Percentiles rank a stretch among this genome's conserved stretches.
Evolutionary conservation across 2,113 vertebrate genomes (phyloP).

Genomic region (Columba janthina): DNA sequence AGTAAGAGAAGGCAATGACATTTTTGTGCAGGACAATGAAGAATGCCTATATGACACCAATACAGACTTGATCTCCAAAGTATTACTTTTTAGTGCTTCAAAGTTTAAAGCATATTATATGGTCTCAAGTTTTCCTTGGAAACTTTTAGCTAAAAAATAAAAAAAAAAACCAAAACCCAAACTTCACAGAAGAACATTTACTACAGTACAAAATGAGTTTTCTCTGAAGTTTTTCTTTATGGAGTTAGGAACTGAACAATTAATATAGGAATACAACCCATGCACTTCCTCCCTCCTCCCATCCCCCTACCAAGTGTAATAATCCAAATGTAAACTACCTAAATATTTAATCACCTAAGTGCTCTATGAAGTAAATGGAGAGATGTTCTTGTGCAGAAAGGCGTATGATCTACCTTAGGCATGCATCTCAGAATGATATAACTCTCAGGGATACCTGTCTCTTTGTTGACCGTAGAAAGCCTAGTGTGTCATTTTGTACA

Average conservation of each 20-base stretch:
- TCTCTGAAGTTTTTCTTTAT: neutral
- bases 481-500: neutral
- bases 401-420: neutral
- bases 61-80: neutral
- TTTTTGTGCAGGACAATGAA: neutral
- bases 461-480: neutral
- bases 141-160: neutral
- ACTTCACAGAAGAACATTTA: neutral
- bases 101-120: neutral
- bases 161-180: neutral
- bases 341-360: constrained; percentile 4
- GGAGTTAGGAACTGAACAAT: neutral
- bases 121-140: neutral
- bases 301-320: neutral
- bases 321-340: neutral
- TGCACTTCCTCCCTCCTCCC: neutral
- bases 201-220: neutral
- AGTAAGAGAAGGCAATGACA: neutral
- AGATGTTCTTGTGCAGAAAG: neutral
- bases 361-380: neutral
- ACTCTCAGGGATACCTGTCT: neutral
- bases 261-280: neutral
- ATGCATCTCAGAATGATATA: neutral
- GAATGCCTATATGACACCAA: neutral
- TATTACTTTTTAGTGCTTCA: neutral